These are phyloP conservation scores for Apteryx owenii DNA, from an alignment of 2,113 vertebrate species.

Conservation along the genomic window DNA sequence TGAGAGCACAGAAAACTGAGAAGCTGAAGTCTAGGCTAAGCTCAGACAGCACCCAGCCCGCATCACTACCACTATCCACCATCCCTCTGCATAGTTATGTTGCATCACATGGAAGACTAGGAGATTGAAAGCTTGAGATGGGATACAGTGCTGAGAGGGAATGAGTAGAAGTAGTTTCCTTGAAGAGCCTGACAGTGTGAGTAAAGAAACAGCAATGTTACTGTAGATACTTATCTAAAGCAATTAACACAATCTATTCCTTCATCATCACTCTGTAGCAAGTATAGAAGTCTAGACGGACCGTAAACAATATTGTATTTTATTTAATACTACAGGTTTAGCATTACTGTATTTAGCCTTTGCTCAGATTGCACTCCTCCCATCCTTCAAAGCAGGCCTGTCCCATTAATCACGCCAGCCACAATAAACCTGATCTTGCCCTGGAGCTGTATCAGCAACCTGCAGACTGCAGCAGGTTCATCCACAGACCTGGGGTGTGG, in stretches of 20 bases:
- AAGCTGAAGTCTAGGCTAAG: background rate
- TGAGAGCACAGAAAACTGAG: background rate
- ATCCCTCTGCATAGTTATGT: fast-evolving
- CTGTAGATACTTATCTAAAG: background rate
- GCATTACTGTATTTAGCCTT: background rate
- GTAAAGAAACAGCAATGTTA: fast-evolving
- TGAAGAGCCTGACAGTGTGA: fast-evolving
- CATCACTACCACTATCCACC: too few relatives aligned
- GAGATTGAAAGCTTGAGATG: background rate
- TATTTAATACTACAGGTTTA: background rate
- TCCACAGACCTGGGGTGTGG: too few relatives aligned
- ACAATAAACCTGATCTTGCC: background rate
- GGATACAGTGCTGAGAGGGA: background rate
- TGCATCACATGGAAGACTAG: fast-evolving
- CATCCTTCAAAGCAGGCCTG: background rate
- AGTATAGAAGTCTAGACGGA: background rate
- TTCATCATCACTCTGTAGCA: background rate
- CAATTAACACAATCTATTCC: background rate
- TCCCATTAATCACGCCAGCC: background rate
- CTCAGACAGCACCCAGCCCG: background rate
- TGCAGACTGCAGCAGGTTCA: background rate
- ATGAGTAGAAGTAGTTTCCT: background rate
- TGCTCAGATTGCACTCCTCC: background rate
- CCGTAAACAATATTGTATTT: too few relatives aligned
- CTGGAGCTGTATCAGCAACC: background rate